These are phyloP conservation scores for Enteromius radiatus DNA, from an alignment of 2,797 vertebrate genomes.

Conservation along the genomic window DNA sequence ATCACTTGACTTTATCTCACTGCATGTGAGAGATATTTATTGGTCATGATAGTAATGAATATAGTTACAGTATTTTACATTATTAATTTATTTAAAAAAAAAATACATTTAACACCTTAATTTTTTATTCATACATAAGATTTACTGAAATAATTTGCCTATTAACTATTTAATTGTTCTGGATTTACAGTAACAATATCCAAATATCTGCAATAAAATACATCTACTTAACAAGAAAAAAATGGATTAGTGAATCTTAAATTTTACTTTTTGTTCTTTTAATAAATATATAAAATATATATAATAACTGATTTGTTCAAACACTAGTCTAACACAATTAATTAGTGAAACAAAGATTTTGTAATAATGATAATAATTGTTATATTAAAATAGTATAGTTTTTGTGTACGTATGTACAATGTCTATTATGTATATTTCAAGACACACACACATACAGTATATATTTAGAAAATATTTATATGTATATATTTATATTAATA, in stretches of 20 bases:
- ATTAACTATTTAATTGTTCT: not conserved
- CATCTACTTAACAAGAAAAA: not conserved
- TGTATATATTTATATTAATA: no score
- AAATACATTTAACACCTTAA: no score
- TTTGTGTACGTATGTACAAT: no score
- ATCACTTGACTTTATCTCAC: not conserved
- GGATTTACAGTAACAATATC: not conserved
- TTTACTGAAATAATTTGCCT: not conserved
- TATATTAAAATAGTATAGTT: no score
- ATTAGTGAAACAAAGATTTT: not conserved
- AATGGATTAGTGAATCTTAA: not conserved
- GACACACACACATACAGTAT: no score
- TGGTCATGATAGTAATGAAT: not conserved
- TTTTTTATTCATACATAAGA: not conserved
- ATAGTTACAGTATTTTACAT: not conserved
- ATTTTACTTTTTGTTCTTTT: not conserved
- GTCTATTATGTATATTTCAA: no score
- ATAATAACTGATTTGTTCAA: not conserved
- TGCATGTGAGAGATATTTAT: not conserved
- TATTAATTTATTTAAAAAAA: no score
- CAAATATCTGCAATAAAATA: no score
- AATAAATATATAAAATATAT: not conserved
- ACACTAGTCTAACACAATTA: not conserved
- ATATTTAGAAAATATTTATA: no score
- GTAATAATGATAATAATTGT: no score